A percentile compares a stretch with the other conserved stretches of the same genome.
phyloP scores from a whole-genome alignment of 1,140 invertebrate species.

The Drosophila kurseongensis region DNA sequence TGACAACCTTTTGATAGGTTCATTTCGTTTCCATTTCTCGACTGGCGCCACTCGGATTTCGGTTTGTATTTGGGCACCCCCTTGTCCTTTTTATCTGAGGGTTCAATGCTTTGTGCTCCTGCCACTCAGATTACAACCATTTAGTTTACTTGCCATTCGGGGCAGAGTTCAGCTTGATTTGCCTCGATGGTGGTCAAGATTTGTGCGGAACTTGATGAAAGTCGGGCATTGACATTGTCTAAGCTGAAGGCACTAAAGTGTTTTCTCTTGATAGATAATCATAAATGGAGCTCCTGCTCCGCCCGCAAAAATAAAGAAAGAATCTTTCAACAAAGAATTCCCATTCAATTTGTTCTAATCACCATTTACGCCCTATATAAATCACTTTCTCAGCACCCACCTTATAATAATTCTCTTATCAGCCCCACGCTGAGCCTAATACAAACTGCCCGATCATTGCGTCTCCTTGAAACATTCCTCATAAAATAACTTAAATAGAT shows the following conservation, averaged over 20 bases:
- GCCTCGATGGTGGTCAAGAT: constrained; percentile 23
- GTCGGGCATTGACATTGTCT: constrained; percentile 29
- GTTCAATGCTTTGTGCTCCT: constrained; percentile 65
- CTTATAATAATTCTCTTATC: constrained; percentile 54
- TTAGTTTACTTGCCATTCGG: constrained; percentile 32
- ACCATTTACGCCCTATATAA: constrained; percentile 9
- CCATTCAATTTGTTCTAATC: constrained; percentile 1
- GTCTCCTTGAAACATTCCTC: constrained; percentile 40
- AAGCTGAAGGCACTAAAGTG: neutral
- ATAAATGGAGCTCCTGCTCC: neutral
- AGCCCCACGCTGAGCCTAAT: constrained; percentile 13
- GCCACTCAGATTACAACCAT: constrained; percentile 21
- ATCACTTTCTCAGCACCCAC: constrained; percentile 14
- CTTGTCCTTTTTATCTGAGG: constrained; percentile 7
- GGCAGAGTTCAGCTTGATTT: constrained; percentile 37
- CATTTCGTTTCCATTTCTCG: constrained; percentile 65
- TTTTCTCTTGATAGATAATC: neutral
- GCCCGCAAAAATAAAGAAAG: neutral
- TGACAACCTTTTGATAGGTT: constrained; percentile 80
- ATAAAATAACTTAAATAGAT: constrained; percentile 39
- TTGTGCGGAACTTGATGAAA: constrained; percentile 28
- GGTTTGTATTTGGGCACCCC: constrained; percentile 15
- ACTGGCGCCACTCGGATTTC: constrained; percentile 31
- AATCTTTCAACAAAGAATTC: neutral
- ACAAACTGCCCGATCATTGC: constrained; percentile 42